Evolutionary conservation across 2,113 vertebrate species (phyloP).

Genomic region (Lepidothrix coronata): DNA sequence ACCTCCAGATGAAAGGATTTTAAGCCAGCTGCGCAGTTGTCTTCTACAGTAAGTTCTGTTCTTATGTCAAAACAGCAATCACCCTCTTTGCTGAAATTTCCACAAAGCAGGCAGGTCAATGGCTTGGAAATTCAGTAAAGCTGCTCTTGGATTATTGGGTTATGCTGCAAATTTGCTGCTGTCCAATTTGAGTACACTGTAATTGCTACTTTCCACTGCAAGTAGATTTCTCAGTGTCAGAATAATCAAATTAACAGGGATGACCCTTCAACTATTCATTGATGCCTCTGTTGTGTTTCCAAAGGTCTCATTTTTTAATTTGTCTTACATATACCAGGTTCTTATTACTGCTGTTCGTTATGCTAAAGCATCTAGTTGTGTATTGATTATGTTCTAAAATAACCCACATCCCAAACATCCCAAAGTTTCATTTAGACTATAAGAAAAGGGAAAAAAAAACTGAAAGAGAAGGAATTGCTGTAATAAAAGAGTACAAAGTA

Average conservation of each 20-base stretch:
- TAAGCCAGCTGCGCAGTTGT: neutral
- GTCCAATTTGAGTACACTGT: neutral
- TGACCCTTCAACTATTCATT: neutral
- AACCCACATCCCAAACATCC: neutral
- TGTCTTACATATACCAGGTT: neutral
- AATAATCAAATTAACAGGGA: slow-evolving; percentile 8
- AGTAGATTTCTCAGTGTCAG: neutral
- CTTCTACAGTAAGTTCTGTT: neutral
- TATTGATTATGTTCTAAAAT: neutral
- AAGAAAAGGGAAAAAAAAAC: neutral
- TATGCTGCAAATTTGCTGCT: neutral
- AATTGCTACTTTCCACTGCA: neutral
- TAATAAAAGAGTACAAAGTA: neutral
- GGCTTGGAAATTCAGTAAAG: neutral
- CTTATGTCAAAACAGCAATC: neutral
- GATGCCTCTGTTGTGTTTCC: neutral
- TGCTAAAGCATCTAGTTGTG: neutral
- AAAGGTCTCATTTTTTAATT: neutral
- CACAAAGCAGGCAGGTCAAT: neutral
- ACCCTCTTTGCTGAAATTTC: neutral
- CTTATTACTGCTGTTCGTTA: neutral
- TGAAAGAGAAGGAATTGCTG: neutral
- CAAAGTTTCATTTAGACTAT: neutral
- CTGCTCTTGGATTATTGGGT: neutral
- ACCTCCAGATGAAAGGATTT: neutral